Conservation (phyloP, 2,797 vertebrate genomes). For the Apogon hyalosoma region DNA sequence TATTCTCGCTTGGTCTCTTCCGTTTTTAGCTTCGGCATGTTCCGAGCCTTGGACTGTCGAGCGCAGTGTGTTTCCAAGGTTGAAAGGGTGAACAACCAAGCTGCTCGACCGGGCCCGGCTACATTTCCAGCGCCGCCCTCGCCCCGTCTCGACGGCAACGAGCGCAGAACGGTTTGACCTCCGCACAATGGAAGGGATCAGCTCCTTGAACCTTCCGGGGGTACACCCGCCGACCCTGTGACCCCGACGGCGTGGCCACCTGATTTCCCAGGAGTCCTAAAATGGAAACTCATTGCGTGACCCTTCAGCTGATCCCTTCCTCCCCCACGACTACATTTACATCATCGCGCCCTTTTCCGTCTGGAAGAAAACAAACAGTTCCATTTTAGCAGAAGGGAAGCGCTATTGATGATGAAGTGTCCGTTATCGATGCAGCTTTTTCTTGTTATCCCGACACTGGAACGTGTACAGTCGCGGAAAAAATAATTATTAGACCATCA, state of each 20-base stretch:
- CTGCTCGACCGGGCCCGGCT: constrained; percentile 33
- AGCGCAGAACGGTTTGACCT: constrained; percentile 69
- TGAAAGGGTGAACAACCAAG: constrained; percentile 60
- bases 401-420: too few relatives aligned
- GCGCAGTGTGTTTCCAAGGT: constrained; percentile 60
- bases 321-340: constrained; percentile 45
- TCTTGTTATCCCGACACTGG: too few relatives aligned
- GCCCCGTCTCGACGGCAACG: constrained; percentile 48
- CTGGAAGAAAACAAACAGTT: too few relatives aligned
- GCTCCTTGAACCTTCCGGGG: constrained; percentile 70
- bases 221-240: constrained; percentile 34
- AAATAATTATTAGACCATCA: too few relatives aligned
- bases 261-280: constrained; percentile 80
- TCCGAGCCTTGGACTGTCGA: constrained; percentile 53
- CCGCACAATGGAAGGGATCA: constrained; percentile 40
- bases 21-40: constrained; percentile 37
- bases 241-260: constrained; percentile 49
- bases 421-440: too few relatives aligned
- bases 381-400: too few relatives aligned
- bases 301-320: constrained; percentile 51
- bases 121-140: constrained; percentile 19
- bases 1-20: constrained; percentile 47
- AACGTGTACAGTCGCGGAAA: too few relatives aligned
- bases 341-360: constrained; percentile 27
- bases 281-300: constrained; percentile 65